Base-by-base conservation (phyloP, 1,140 invertebrate genomes). In the Lanistes nyassanus region DNA sequence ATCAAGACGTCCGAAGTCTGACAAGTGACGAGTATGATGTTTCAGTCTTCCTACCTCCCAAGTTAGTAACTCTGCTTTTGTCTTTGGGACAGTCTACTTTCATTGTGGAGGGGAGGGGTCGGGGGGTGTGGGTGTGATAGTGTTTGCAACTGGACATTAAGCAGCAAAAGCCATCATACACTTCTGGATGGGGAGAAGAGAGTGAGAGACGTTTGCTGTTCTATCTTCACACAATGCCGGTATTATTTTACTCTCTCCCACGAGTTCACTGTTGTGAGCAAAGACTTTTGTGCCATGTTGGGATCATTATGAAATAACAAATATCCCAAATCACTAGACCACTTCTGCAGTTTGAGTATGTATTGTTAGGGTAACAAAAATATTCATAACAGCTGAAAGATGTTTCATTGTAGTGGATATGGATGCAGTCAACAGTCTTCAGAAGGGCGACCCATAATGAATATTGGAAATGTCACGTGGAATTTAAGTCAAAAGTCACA, bases 11-110 rank as follows among this genome's bases (percentile, higher is more conserved):
- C 0, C 89, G 96, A 77, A 92, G 93, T 29, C 88, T 95, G 77
- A 93, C 95, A 6, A 93, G 94, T 21, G 92, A 93, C 71, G 92
- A 95, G 80, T 94, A 92, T 86, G 91, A 94, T 80, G 93, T 97
- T 1, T 92, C 92, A 55, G 91, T 96, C 11, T 92, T 91, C 47
- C 85, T 94, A 67, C 93, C 95, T 31, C 85, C 89, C 76, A 90
- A 91, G 90, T 91, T 88, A 89, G 90, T 90, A 79, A 42, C 16
- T 51, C n/a, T 69, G 23, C 4, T 47, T 39, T 42, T 5, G 67
- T 47, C 21, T 26, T 47, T 47, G 5, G 26, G 26, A 47, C 31
- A 26, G 67, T 21, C 37, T 36, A 13, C 16, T n/a, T 42, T 42
- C 13, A 13, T 68, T 16, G 19, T 68, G 34, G 19, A 19, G 34